These are phyloP conservation scores for Pogonocichla stellata DNA, from an alignment of 2,113 vertebrate species.

Conservation along the genomic window DNA sequence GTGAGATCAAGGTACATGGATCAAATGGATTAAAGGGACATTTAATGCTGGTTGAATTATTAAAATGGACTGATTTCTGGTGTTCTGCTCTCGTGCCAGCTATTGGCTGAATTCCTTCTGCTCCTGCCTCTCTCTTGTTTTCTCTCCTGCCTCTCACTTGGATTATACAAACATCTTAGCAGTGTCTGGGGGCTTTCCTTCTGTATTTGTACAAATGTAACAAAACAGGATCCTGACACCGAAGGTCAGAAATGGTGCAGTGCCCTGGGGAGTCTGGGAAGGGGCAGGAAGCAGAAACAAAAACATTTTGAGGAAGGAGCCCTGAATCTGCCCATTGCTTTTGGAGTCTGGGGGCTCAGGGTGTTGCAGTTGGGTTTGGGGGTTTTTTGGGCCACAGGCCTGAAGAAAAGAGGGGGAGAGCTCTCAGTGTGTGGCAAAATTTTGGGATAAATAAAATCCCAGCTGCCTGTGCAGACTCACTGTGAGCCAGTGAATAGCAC, in stretches of 20 bases:
- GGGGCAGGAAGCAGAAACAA: background rate
- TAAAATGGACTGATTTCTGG: background rate
- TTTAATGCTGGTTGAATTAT: background rate
- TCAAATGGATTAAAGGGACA: background rate
- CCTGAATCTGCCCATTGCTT: background rate
- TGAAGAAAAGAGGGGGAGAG: background rate
- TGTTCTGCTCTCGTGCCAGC: background rate
- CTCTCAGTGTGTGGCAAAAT: background rate
- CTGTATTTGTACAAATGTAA: background rate
- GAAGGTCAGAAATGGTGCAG: background rate
- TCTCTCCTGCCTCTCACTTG: background rate
- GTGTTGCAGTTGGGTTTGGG: background rate
- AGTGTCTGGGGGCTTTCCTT: background rate
- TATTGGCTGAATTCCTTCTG: background rate
- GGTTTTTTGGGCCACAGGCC: background rate
- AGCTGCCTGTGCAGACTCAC: background rate
- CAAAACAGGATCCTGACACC: background rate
- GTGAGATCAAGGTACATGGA: background rate
- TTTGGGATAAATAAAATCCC: background rate
- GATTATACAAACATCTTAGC: background rate
- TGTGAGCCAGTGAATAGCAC: background rate
- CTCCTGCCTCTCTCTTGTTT: background rate
- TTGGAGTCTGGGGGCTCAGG: accelerated
- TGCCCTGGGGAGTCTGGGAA: background rate
- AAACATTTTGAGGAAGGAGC: background rate